Base-by-base conservation (phyloP, 2,888 invertebrate genomes). In the Microchrysa polita region DNA sequence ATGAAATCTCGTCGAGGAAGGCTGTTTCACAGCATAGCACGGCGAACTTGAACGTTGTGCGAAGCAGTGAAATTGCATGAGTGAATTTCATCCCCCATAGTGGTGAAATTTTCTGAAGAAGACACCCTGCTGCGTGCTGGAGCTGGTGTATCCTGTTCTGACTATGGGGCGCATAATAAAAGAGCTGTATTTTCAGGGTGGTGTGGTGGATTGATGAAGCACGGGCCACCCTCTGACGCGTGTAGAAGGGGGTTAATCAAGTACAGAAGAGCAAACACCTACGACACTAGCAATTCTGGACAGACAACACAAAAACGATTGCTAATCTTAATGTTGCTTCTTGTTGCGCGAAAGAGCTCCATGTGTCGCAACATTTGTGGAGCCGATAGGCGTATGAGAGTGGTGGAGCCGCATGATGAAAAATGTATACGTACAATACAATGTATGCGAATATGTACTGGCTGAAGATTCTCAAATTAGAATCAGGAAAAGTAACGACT, bases 131-230 rank as follows among this genome's bases (percentile, higher is more conserved):
- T 34, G 10, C 5, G 61, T 5, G 61, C 22, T 20, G 52, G 20
- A 7, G 48, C 12, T 12, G 42, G 7, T 9, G 12, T n/a, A 48
- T n/a, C n/a, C n/a, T n/a, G n/a, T n/a, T n/a, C n/a, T n/a, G 48
- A 5, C 48, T n/a, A n/a, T 10, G 48, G 48, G 48, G 48, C 16
- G 16, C 16, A n/a, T 22, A 59, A 23, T 18, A 20, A 65, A 65
- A 65, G 65, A 42, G 65, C 48, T 65, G 44, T 14, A 55, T 22
- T n/a, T n/a, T n/a, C n/a, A n/a, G n/a, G 18, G 61, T 61, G 40
- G 18, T 40, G 23, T 20, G 23, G 59, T 27, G 27, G 18, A 23
- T 52, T 14, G 52, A 16, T 18, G 18, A n/a, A n/a, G n/a, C 16
- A 20, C 55, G 10, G 10, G 55, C 55, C 5, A 20, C 27, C 27